phyloP scores from a whole-genome alignment of 92 coral and sea anemone genomes.

The Plumapathes pennacea region DNA sequence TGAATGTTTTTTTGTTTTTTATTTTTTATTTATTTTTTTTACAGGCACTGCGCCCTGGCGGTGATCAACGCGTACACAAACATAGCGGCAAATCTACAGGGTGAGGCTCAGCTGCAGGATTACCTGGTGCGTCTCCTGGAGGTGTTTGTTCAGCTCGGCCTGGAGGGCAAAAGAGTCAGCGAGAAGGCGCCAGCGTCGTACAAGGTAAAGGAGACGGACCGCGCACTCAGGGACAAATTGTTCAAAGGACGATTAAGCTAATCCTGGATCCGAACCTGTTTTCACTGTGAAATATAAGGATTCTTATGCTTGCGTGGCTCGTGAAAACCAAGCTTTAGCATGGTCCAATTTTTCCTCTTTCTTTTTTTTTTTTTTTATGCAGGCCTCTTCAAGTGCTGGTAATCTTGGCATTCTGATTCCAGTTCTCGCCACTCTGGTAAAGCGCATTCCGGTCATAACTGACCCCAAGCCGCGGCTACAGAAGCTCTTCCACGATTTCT shows the following conservation, averaged over 20 bases:
- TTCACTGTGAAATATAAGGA: neutral
- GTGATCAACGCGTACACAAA: conserved; percentile 88
- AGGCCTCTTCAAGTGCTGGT: conserved; percentile 99
- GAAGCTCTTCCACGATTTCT: conserved; percentile 92
- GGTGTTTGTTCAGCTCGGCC: conserved; percentile 94
- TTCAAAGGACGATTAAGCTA: neutral
- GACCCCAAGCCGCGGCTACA: conserved; percentile 94
- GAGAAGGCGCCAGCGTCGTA: conserved; percentile 77
- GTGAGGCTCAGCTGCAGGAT: conserved; percentile 80
- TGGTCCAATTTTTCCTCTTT: neutral
- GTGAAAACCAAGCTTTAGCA: neutral
- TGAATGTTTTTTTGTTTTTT: too few species aligned
- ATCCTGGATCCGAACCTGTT: neutral
- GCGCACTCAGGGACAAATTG: too few species aligned
- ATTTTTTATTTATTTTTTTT: neutral
- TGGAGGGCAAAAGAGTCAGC: conserved; percentile 95
- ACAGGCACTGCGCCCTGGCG: conserved; percentile 92
- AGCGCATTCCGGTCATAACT: conserved; percentile 84
- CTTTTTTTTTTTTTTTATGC: neutral
- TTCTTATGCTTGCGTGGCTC: neutral
- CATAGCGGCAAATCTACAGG: conserved; percentile 80
- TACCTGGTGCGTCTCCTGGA: conserved; percentile 88
- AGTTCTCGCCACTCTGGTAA: conserved; percentile 77
- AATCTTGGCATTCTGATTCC: conserved; percentile 95
- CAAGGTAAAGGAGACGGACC: conserved; percentile 72